Conservation (phyloP, 2,888 invertebrate species). For the Cryptocephalus primarius region DNA sequence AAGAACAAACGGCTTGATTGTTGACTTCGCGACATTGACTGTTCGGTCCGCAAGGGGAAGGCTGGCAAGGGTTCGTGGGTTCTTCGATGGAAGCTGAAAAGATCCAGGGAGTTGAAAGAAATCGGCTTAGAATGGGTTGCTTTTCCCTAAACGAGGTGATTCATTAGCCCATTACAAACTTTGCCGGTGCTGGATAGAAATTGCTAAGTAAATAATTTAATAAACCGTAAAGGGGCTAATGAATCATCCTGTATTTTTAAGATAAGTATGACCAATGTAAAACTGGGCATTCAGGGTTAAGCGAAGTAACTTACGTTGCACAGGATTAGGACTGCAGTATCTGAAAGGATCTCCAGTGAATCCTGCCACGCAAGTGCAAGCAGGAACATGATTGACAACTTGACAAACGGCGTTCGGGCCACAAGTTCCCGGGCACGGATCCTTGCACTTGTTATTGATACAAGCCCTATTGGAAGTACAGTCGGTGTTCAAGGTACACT, state of each 20-base stretch:
- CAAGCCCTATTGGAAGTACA: slow-evolving; percentile 40
- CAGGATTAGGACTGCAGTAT: slow-evolving; percentile 33
- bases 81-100: slow-evolving; percentile 38
- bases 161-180: too few relatives aligned
- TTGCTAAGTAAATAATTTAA: neutral
- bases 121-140: too few relatives aligned
- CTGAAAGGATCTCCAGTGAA: slow-evolving; percentile 55
- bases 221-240: neutral
- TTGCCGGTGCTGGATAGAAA: too few relatives aligned
- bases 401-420: slow-evolving; percentile 42
- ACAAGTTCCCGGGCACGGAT: slow-evolving; percentile 44
- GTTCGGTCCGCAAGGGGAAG: slow-evolving; percentile 70
- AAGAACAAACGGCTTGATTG: slow-evolving; percentile 45
- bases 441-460: slow-evolving; percentile 41
- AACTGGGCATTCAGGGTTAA: too few relatives aligned
- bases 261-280: too few relatives aligned
- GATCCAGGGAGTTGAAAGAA: neutral
- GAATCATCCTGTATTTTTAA: neutral
- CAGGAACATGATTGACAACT: slow-evolving; percentile 47
- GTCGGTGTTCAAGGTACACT: slow-evolving; percentile 33
- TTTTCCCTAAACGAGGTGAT: neutral
- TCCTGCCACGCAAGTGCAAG: slow-evolving; percentile 49
- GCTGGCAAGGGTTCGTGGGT: slow-evolving; percentile 51
- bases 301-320: slow-evolving; percentile 22
- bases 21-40: slow-evolving; percentile 60